Evolutionary conservation across 2,797 vertebrate species (phyloP), one percentile per base, ranked within the genome.

Genomic region (Xenops minutus): DNA sequence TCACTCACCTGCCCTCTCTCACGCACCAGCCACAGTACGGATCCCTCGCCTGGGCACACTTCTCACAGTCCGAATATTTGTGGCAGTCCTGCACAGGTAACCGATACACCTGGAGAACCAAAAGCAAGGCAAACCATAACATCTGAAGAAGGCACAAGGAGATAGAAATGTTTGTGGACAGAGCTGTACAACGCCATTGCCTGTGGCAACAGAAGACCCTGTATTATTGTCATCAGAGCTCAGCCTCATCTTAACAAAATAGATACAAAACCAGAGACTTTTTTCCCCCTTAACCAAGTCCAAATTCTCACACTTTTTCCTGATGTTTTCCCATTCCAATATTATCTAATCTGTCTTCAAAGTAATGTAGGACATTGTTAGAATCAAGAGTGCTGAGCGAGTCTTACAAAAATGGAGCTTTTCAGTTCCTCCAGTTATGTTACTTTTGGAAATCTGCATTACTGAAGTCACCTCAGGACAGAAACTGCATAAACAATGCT

Each of bases 11-110:
- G 98, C 98, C 99, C 97, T 99, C 98, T 59, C 98, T 93, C 52
- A 99, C 99, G 44, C 99, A 99, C 99, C 99, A 99, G 97, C 99
- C 99, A 14, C 99, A 99, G 98, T 99, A 99, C 0, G 99, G 99
- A 94, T 99, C 99, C 96, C 92, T 98, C 4, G 98, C 98, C 22
- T 97, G 96, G 36, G 98, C 97, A 49, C 99, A 99, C 43, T 98
- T 98, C 46, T 97, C 96, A 66, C 99, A 99, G 98, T 98, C 98
- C 0, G 43, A 92, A 92, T 98, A 98, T 43, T 96, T 98, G 63
- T 96, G 92, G 96, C 99, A 99, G 78, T 98, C 98, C 97, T 99
- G 99, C 75, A 99, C 99, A 0, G 99, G 99, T 18, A 99, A 97
- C 79, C 98, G 98, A 90, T 98, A 98, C 86, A 99, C 99, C 99